Evolutionary conservation across 2,113 vertebrate species (phyloP).

Genomic region (Neodon shergylaensis): DNA sequence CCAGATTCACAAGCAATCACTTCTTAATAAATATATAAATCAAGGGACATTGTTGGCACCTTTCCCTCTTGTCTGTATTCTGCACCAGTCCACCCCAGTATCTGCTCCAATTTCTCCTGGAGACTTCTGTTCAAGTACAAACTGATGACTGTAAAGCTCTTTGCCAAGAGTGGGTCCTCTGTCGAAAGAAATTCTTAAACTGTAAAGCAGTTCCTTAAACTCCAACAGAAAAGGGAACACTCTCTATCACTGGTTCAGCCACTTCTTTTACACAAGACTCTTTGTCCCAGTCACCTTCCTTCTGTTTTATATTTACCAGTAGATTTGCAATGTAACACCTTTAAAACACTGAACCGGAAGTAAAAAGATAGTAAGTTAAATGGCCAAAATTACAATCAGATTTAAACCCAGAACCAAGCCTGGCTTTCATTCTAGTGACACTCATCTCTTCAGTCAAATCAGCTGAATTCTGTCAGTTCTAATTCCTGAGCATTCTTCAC

Average conservation of each 20-base stretch:
- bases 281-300: not conserved
- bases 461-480: not conserved
- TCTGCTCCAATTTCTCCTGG: not conserved
- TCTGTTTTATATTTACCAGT: not conserved
- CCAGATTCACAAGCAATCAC: not conserved
- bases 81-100: not conserved
- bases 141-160: not conserved
- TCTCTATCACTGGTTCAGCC: not conserved
- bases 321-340: not conserved
- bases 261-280: not conserved
- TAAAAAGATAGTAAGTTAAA: not conserved
- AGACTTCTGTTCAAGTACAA: not conserved
- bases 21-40: not conserved
- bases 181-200: not conserved
- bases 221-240: not conserved
- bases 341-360: not conserved
- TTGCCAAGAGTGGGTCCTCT: not conserved
- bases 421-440: not conserved
- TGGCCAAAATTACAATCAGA: not conserved
- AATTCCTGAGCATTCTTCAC: not conserved
- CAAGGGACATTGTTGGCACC: not conserved
- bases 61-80: not conserved
- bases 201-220: conserved; percentile 17
- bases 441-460: not conserved
- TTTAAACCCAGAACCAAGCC: conserved; percentile 31